Base-by-base conservation (phyloP, 2,113 vertebrate species). In the Turdus rufiventris region DNA sequence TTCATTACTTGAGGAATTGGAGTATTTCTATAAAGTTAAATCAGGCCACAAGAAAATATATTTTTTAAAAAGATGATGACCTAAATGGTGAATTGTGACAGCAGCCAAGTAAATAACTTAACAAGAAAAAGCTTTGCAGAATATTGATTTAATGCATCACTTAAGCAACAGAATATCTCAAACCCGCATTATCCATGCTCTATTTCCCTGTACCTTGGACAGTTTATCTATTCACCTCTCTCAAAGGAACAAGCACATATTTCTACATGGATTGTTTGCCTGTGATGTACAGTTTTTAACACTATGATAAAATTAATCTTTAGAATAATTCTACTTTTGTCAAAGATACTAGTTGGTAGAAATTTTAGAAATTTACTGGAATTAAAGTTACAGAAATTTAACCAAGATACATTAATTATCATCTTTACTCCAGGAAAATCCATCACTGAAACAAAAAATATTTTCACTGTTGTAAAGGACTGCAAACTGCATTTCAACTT, bases 111-210 rank as follows among this genome's bases (percentile, higher is more conserved):
- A 98, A 98, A 99, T 97, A 98, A 98, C 97, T 98, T 98, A 98
- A 98, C 98, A 98, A 98, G 98, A 96, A 98, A 98, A 98, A 98
- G 98, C 98, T 98, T 98, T 98, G 98, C 97, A 97, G 98, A 98
- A 98, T 99, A 99, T 99, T 98, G 98, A 99, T 99, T 98, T 99
- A 99, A 99, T 98, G 98, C 98, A 97, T 98, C 98, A 97, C 97
- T 98, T 97, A 98, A 97, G 98, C 98, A 98, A 96, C 97, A 98
- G 98, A 98, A 97, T 98, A 98, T 98, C 98, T 97, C 97, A 97
- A 88, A 98, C 97, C 95, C 97, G 60, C 97, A 99, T 99, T 99
- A 99, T 98, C 94, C 97, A 98, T 97, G 99, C 99, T 99, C 99
- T 99, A 98, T 98, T 99, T 99, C 98, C 97, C 97, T 93, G 94